A percentile compares a stretch with the other conserved stretches of the same genome.
Conservation (phyloP, 2,113 vertebrate species). For the Hylia prasina region DNA sequence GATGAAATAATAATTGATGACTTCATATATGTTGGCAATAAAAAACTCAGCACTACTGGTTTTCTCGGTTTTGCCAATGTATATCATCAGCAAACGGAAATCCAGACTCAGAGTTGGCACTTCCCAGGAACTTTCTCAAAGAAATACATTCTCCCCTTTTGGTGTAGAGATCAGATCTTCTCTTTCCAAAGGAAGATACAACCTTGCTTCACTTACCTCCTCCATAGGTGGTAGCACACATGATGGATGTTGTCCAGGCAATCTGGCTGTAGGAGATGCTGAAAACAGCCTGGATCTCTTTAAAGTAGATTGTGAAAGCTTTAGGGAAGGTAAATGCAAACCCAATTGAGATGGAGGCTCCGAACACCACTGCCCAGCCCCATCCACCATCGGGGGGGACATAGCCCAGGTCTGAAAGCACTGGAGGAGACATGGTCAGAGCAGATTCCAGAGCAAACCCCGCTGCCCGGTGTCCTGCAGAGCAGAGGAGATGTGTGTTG, state of each 20-base stretch:
- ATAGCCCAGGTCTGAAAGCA: conserved; percentile 13
- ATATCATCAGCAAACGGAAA: not conserved
- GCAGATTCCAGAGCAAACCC: not conserved
- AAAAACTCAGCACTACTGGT: not conserved
- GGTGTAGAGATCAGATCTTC: not conserved
- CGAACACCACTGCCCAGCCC: conserved; percentile 86
- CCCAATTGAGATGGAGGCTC: conserved; percentile 83
- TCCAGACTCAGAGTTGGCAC: not conserved
- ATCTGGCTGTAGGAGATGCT: conserved; percentile 79
- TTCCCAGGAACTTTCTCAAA: not conserved
- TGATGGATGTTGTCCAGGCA: conserved; percentile 86
- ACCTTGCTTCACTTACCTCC: conserved; percentile 76
- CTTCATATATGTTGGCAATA: not conserved
- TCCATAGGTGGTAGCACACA: conserved; percentile 86
- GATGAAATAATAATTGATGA: not conserved
- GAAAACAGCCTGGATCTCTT: conserved; percentile 78
- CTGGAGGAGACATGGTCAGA: conserved; percentile 69
- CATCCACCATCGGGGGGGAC: conserved; percentile 83
- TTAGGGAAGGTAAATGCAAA: conserved; percentile 84
- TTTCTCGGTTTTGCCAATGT: not conserved
- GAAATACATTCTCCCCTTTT: not conserved
- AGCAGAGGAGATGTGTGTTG: not conserved
- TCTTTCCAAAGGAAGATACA: not conserved
- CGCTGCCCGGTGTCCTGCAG: not conserved
- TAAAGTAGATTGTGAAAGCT: conserved; percentile 84